Base-by-base conservation (phyloP, 2,113 vertebrate species). In the Carassius auratus region DNA sequence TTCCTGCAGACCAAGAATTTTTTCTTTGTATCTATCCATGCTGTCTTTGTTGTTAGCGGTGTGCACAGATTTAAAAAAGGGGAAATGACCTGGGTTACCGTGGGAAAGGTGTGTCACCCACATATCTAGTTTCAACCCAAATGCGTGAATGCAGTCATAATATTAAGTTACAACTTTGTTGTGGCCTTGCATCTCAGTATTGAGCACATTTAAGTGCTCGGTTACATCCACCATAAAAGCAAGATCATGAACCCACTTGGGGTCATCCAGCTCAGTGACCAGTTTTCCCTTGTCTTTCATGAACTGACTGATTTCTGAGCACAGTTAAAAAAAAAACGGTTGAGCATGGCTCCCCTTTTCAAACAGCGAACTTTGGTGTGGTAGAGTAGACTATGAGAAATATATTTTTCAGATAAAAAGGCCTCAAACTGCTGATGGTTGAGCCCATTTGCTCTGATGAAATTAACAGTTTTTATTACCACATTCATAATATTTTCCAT, bases 151-250 rank as follows among this genome's bases (percentile, higher is more conserved):
- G 55, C 55, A 21, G 2, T 59, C 8, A 7, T 73, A 71, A n/a
- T 73, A 73, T 73, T 73, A 8, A 42, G 68, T 42, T 15, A 73
- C 36, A 0, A 42, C 8, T 73, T 73, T 73, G 69, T 45, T 73
- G 69, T 12, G 17, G 7, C 36, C 69, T 21, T 42, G 8, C 38
- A 73, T 73, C 69, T 73, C 9, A 17, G 30, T 17, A 69, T 69
- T 42, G 36, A 73, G 69, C 69, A 42, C 17, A n/a, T 71, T 71
- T 71, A 71, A 71, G 68, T 71, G 68, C 36, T 71, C 36, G 5
- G 13, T 68, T 68, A 71, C 66, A 1, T 69, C 66, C 33, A 69
- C 30, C 66, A 69, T 50, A 36, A 69, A 69, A 69, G 68, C 68
- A 38, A 38, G 33, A 38, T 69, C 30, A 69, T 30, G 5, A 69